A percentile compares a stretch with the other conserved stretches of the same genome.
Evolutionary conservation across 2,888 invertebrate species (phyloP).

Genomic region (Suillia variegata): DNA sequence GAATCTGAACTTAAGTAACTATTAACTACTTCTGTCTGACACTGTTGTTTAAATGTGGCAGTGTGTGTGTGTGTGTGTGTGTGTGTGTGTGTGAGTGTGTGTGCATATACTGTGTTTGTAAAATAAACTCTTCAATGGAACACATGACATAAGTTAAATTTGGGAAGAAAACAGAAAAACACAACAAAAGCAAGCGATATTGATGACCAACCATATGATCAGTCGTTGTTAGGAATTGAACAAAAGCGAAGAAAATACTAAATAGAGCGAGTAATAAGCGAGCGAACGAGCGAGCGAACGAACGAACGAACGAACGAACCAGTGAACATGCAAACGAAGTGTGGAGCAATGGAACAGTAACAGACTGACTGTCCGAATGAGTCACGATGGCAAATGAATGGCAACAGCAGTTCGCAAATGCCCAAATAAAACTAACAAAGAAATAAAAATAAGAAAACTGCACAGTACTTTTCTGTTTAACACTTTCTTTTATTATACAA

Average conservation of each 20-base stretch:
- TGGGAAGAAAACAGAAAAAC: conserved; percentile 17
- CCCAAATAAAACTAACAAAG: neutral
- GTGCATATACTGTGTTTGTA: neutral
- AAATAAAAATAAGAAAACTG: neutral
- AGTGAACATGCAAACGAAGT: neutral
- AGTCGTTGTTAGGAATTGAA: neutral
- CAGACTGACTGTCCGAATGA: conserved; percentile 12
- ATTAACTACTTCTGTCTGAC: too few species aligned
- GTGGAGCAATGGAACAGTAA: neutral
- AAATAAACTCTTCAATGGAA: too few species aligned
- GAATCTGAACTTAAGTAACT: too few species aligned
- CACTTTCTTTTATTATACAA: too few species aligned
- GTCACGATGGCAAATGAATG: conserved; percentile 17
- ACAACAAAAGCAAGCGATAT: neutral
- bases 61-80: too few species aligned
- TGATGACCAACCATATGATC: conserved; percentile 2
- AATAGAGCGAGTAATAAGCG: neutral
- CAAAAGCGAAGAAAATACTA: neutral
- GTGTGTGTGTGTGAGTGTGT: too few species aligned
- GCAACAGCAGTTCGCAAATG: conserved; percentile 5
- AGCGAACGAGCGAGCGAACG: too few species aligned
- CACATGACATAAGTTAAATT: conserved; percentile 20
- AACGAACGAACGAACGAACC: too few species aligned
- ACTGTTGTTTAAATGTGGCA: too few species aligned
- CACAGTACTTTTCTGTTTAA: too few species aligned